These are phyloP conservation scores for Lasioglossum leucozonium DNA, from an alignment of 2,888 invertebrate species.

Conservation along the genomic window DNA sequence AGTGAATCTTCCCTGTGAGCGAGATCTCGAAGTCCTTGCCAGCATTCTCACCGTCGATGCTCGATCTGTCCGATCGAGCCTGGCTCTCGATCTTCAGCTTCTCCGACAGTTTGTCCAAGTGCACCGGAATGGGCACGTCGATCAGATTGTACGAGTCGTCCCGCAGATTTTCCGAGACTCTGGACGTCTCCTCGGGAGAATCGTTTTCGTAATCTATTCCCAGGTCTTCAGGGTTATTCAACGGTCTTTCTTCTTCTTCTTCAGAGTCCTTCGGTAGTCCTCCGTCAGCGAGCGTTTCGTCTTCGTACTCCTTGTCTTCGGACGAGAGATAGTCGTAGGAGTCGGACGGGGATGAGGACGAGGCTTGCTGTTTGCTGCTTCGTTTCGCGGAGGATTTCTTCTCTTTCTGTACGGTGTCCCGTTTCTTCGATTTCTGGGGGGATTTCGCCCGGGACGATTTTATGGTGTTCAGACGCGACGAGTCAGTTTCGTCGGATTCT, in stretches of 20 bases:
- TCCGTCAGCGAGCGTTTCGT: not conserved
- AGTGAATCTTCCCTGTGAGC: conserved; percentile 72
- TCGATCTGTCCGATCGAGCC: not conserved
- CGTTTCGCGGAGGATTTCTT: conserved; percentile 5
- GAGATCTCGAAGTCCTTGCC: conserved; percentile 69
- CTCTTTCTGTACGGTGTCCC: conserved; percentile 1
- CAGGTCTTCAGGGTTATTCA: not conserved
- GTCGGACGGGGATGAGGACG: not conserved
- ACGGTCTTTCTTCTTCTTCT: not conserved
- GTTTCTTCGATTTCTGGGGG: conserved; percentile 30
- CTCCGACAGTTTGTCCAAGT: conserved; percentile 12
- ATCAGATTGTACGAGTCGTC: not conserved
- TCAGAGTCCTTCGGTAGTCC: not conserved
- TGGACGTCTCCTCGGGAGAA: not conserved
- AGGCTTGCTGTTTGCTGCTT: conserved; percentile 19
- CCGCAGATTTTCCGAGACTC: not conserved
- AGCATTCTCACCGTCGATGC: not conserved
- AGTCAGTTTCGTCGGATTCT: not conserved
- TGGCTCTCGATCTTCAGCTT: conserved; percentile 5
- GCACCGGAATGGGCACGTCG: not conserved
- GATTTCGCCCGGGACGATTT: conserved; percentile 11
- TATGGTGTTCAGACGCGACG: too few species aligned
- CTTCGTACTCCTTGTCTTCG: conserved; percentile 10
- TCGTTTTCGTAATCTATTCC: not conserved
- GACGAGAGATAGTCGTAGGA: conserved; percentile 28